Evolutionary conservation across 2,113 vertebrate species (phyloP).

Genomic region (Corythoichthys haematopterus): DNA sequence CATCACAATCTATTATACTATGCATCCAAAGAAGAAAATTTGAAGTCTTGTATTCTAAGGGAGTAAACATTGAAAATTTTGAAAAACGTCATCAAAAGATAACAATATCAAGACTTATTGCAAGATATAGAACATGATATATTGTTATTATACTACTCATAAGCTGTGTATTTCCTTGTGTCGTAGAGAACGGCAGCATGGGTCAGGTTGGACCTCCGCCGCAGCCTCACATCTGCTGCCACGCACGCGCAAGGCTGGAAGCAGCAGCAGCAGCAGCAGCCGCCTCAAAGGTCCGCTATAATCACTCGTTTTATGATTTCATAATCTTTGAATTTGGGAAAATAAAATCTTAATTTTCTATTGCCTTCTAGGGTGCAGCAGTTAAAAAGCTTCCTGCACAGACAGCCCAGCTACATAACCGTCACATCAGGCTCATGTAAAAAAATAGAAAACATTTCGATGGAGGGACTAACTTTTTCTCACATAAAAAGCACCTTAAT

Average conservation of each 20-base stretch:
- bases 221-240: slow-evolving; percentile 26
- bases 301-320: slow-evolving; percentile 5
- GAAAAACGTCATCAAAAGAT: no score
- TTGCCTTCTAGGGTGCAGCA: slow-evolving; percentile 34
- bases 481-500: not conserved
- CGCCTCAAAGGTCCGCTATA: slow-evolving; percentile 31
- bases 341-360: not conserved
- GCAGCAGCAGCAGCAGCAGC: slow-evolving; percentile 13
- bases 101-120: no score
- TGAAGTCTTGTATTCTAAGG: not conserved
- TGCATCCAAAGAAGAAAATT: not conserved
- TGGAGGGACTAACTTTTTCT: not conserved
- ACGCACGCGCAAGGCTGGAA: slow-evolving; percentile 30
- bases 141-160: not conserved
- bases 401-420: slow-evolving; percentile 12
- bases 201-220: slow-evolving; percentile 32
- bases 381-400: slow-evolving; percentile 26
- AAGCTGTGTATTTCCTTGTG: slow-evolving; percentile 33
- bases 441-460: not conserved
- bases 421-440: slow-evolving; percentile 19
- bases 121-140: no score
- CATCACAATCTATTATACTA: not conserved
- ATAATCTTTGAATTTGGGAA: not conserved
- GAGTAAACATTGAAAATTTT: not conserved
- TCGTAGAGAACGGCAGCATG: slow-evolving; percentile 50